A percentile compares a stretch with the other conserved stretches of the same genome.
Evolutionary conservation across 2,113 vertebrate species (phyloP).

Genomic region (Promerops cafer): DNA sequence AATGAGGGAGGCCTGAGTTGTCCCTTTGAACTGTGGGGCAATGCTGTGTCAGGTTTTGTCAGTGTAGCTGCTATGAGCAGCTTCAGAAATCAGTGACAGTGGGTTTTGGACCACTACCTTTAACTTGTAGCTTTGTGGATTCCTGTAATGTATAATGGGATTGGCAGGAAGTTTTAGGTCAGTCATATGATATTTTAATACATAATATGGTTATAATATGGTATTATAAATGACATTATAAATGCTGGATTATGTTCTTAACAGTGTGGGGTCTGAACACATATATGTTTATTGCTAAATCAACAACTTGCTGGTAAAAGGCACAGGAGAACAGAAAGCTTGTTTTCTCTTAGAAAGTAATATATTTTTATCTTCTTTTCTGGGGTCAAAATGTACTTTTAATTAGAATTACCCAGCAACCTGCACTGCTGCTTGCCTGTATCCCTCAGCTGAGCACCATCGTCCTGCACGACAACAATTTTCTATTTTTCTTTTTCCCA

Average conservation of each 20-base stretch:
- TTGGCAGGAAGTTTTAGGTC: background rate
- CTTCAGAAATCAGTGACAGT: background rate
- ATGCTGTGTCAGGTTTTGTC: background rate
- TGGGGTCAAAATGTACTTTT: background rate
- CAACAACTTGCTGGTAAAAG: background rate
- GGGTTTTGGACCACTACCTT: background rate
- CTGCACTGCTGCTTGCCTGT: background rate
- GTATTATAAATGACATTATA: background rate
- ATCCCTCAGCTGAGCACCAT: fast-evolving
- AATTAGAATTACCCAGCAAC: background rate
- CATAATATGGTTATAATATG: background rate
- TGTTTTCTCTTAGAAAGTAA: background rate
- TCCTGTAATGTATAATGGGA: background rate
- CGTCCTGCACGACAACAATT: background rate
- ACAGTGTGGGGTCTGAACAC: background rate
- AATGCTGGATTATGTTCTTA: background rate
- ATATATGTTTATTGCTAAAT: background rate
- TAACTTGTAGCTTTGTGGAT: background rate
- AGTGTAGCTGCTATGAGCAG: fast-evolving
- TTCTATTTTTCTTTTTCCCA: background rate
- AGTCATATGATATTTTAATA: background rate
- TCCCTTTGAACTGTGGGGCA: background rate
- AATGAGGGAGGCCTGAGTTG: background rate
- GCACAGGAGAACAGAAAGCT: background rate
- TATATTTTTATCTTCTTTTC: background rate